These are phyloP conservation scores for Parthenolecanium corni DNA, from an alignment of 2,888 invertebrate genomes.

Conservation along the genomic window DNA sequence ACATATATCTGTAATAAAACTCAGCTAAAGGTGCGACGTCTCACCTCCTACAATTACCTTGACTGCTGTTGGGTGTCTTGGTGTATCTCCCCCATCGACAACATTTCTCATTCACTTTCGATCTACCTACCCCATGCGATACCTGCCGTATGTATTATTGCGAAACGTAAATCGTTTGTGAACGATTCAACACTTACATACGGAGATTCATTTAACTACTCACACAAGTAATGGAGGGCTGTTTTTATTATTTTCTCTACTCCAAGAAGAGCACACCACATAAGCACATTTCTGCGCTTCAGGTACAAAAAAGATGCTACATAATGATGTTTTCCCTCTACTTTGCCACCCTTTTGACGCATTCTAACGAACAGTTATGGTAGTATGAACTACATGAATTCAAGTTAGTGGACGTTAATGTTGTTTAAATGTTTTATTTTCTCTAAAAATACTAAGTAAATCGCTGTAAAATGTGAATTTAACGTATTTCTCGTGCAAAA, in stretches of 20 bases:
- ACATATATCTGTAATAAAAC: too few relatives aligned
- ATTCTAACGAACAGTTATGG: slow-evolving; percentile 1
- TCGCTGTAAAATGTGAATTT: not conserved
- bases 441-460: not conserved
- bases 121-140: not conserved
- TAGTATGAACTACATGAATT: not conserved
- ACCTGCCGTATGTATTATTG: not conserved
- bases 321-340: slow-evolving; percentile 9
- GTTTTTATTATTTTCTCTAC: not conserved
- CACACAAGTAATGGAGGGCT: slow-evolving; percentile 16
- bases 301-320: slow-evolving; percentile 1
- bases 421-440: not conserved
- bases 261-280: not conserved
- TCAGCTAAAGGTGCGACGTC: too few relatives aligned
- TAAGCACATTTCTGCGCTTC: not conserved
- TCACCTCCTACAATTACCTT: too few relatives aligned
- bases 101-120: slow-evolving; percentile 9
- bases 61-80: too few relatives aligned
- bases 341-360: not conserved
- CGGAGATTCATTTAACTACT: slow-evolving; percentile 4
- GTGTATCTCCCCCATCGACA: too few relatives aligned
- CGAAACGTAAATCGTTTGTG: slow-evolving; percentile 10
- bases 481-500: too few relatives aligned
- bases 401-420: slow-evolving; percentile 1
- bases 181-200: slow-evolving; percentile 6